A percentile compares a stretch with the other conserved stretches of the same genome.
These are phyloP conservation scores for Anomalospiza imberbis DNA, from an alignment of 2,797 vertebrate genomes.

Conservation along the genomic window DNA sequence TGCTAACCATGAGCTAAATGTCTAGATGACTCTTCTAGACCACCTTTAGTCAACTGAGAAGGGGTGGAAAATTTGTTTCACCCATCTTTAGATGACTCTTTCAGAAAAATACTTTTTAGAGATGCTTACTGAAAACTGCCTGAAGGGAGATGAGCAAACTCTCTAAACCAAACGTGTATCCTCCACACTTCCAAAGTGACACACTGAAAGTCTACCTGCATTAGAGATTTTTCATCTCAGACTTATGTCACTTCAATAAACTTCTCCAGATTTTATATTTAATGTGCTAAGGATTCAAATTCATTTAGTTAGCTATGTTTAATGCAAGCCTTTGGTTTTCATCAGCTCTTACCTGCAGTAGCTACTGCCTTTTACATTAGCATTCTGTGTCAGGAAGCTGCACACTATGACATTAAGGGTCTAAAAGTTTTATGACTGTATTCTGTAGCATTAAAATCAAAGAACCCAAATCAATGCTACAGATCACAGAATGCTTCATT, in stretches of 20 bases:
- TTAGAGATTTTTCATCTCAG: background rate
- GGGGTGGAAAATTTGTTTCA: background rate
- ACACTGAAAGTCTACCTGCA: background rate
- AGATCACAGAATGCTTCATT: conserved; percentile 25
- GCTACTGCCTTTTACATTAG: background rate
- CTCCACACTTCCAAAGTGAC: background rate
- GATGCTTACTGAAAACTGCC: background rate
- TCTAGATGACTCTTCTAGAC: background rate
- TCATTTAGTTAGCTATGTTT: background rate
- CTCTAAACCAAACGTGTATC: background rate
- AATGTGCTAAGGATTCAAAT: background rate
- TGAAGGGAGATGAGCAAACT: background rate
- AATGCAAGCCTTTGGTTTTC: background rate
- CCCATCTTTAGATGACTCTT: background rate
- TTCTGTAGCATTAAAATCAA: conserved; percentile 43
- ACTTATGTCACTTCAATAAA: background rate
- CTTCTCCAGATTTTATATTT: background rate
- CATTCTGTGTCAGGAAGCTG: conserved; percentile 26
- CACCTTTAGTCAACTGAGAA: background rate
- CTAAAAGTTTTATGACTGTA: conserved; percentile 49
- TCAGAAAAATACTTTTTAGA: background rate
- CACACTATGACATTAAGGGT: conserved; percentile 4
- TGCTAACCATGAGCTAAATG: background rate
- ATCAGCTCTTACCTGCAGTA: background rate
- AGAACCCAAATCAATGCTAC: conserved; percentile 15